A percentile compares a stretch with the other conserved stretches of the same genome.
Evolutionary conservation across 1,140 invertebrate genomes (phyloP).

Genomic region (Vanessa atalanta): DNA sequence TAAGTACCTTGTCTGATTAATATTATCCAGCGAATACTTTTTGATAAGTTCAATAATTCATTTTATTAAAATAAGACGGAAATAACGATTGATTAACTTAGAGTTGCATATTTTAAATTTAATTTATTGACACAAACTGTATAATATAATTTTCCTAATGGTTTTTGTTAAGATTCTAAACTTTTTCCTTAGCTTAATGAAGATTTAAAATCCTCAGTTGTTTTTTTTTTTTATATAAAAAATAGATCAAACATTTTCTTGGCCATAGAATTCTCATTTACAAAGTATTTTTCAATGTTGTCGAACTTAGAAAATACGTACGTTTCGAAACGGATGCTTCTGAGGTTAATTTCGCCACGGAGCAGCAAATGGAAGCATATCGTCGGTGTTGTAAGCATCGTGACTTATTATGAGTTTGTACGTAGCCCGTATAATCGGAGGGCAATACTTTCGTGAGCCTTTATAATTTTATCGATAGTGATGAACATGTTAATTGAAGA

Average conservation of each 20-base stretch:
- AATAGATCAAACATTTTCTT: not conserved
- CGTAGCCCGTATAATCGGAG: slow-evolving; percentile 25
- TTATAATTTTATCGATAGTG: slow-evolving; percentile 16
- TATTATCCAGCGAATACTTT: no score
- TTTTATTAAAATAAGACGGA: no score
- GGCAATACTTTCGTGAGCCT: slow-evolving; percentile 26
- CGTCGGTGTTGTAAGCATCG: slow-evolving; percentile 42
- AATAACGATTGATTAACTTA: no score
- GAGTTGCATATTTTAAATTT: no score
- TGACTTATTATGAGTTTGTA: slow-evolving; percentile 37
- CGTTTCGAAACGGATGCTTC: slow-evolving; percentile 32
- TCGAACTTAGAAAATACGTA: not conserved
- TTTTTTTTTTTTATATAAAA: no score
- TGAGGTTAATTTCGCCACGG: slow-evolving; percentile 30
- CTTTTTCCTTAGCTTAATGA: no score
- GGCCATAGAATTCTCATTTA: not conserved
- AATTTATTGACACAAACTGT: no score
- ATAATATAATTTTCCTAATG: no score
- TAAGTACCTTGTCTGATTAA: no score
- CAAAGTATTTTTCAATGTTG: not conserved
- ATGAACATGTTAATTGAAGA: slow-evolving; percentile 31
- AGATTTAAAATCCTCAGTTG: no score
- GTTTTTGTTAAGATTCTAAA: no score
- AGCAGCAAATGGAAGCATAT: slow-evolving; percentile 39
- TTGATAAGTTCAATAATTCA: no score